Percentiles rank a stretch among this genome's conserved stretches.
phyloP scores from a whole-genome alignment of 2,797 vertebrate species.

The Sylvia borin region DNA sequence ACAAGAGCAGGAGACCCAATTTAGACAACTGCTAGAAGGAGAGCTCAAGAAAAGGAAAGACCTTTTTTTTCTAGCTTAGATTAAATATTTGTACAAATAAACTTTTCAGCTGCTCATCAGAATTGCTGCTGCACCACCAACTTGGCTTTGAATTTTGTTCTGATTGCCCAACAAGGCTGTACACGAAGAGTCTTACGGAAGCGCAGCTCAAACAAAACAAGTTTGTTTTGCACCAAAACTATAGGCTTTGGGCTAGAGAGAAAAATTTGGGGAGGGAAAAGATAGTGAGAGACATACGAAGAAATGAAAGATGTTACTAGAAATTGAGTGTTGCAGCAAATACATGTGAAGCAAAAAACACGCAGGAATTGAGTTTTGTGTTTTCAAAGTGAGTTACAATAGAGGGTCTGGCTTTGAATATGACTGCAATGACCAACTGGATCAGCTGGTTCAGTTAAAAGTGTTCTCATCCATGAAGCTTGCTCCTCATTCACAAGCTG shows the following conservation, averaged over 20 bases:
- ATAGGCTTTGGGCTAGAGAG: slow-evolving; percentile 24
- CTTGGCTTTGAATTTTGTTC: slow-evolving; percentile 73
- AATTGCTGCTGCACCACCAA: slow-evolving; percentile 71
- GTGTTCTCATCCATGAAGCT: neutral
- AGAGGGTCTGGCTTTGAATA: neutral
- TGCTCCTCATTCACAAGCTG: neutral
- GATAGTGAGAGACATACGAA: neutral
- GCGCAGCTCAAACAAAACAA: slow-evolving; percentile 65
- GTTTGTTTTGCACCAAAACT: slow-evolving; percentile 61
- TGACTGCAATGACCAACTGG: neutral
- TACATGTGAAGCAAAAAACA: neutral
- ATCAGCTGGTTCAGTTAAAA: neutral
- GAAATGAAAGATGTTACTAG: neutral
- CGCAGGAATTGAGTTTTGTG: neutral
- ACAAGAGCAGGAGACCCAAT: slow-evolving; percentile 71
- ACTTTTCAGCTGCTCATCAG: slow-evolving; percentile 74
- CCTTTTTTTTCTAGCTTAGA: slow-evolving; percentile 58
- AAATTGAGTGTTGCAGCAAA: neutral
- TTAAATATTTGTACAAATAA: slow-evolving; percentile 77
- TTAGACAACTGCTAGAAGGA: slow-evolving; percentile 70
- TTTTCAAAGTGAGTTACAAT: neutral
- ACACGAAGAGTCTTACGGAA: slow-evolving; percentile 49
- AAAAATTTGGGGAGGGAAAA: neutral
- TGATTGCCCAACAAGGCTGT: slow-evolving; percentile 67
- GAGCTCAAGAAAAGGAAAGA: slow-evolving; percentile 66